phyloP scores from a whole-genome alignment of 2,888 invertebrate genomes.

The Diarsia mendica region DNA sequence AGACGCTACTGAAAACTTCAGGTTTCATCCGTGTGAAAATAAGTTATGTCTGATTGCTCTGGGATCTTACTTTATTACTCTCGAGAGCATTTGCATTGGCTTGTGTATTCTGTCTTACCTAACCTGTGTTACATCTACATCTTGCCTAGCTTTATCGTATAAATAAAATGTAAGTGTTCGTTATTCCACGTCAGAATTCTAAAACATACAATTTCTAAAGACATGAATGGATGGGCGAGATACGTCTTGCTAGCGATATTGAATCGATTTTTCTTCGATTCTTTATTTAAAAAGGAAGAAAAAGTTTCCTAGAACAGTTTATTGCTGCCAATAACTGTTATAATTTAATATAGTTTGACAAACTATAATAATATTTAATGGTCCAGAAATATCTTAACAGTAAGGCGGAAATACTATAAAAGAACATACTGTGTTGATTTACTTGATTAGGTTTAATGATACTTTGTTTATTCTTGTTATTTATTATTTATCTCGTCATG shows the following conservation, averaged over 20 bases:
- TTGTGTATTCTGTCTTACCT: too few relatives aligned
- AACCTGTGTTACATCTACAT: too few relatives aligned
- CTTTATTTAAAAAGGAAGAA: background rate
- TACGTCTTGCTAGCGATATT: background rate
- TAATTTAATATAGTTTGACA: conserved; percentile 20
- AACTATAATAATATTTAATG: conserved; percentile 14
- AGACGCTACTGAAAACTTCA: too few relatives aligned
- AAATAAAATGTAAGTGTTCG: too few relatives aligned
- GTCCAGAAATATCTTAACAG: background rate
- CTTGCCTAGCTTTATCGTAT: too few relatives aligned
- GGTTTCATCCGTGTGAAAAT: too few relatives aligned
- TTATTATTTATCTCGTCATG: background rate
- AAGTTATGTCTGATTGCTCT: too few relatives aligned
- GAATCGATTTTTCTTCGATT: background rate
- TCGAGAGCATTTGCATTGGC: too few relatives aligned
- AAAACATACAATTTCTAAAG: background rate
- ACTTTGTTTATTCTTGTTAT: background rate
- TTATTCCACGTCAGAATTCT: background rate
- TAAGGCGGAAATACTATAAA: background rate
- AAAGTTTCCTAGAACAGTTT: background rate
- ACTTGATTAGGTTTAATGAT: background rate
- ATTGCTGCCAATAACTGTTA: background rate
- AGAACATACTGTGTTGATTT: background rate
- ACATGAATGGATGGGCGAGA: background rate
- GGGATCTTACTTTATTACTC: too few relatives aligned